A percentile compares a stretch with the other conserved stretches of the same genome.
Evolutionary conservation across 2,797 vertebrate species (phyloP).

Genomic region (Limnodromus scolopaceus): DNA sequence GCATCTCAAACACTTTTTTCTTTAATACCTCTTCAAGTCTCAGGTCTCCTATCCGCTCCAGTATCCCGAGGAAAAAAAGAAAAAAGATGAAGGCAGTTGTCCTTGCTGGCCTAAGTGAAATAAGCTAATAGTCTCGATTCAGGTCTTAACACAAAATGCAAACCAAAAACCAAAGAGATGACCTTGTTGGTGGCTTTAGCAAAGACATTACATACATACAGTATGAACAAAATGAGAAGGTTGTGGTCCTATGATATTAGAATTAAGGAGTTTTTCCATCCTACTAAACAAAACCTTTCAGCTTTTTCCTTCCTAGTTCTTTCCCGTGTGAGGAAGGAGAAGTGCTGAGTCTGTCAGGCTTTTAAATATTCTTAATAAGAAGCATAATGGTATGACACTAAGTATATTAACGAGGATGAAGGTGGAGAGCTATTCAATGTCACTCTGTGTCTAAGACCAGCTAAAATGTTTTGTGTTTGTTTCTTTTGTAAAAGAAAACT

Average conservation of each 20-base stretch:
- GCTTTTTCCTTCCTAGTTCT: neutral
- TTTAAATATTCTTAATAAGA: neutral
- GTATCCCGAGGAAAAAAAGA: neutral
- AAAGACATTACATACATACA: neutral
- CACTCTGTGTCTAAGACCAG: neutral
- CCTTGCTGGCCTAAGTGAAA: neutral
- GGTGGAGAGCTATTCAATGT: neutral
- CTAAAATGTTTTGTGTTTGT: neutral
- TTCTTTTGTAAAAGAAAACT: neutral
- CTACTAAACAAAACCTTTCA: neutral
- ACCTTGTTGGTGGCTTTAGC: neutral
- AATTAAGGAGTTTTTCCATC: neutral
- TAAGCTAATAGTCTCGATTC: neutral
- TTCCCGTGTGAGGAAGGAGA: neutral
- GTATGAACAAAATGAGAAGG: neutral
- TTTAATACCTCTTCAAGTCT: neutral
- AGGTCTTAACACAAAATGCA: neutral
- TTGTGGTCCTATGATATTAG: neutral
- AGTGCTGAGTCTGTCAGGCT: neutral
- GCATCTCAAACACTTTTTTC: neutral
- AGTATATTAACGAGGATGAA: neutral
- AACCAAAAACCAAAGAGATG: neutral
- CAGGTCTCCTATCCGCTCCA: neutral
- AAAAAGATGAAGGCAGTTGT: neutral
- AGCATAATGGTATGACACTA: neutral